Base-by-base conservation (phyloP, 2,113 vertebrate genomes). In the Perca schrenkii region DNA sequence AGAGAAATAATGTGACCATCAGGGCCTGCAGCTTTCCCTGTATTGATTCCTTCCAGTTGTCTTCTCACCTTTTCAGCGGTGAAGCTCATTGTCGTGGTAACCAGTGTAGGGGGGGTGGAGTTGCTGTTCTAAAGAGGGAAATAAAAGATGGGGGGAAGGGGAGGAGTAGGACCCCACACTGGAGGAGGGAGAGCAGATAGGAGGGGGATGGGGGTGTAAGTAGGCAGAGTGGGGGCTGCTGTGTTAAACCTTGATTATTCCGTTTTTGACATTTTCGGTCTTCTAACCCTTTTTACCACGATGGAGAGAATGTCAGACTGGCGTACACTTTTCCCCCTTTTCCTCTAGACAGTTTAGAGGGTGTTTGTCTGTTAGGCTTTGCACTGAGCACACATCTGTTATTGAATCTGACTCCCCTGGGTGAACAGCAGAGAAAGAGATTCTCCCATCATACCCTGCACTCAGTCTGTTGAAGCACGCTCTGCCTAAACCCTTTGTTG, bases 301-400 rank as follows among this genome's bases (percentile, higher is more conserved):
- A 70, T 0, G 0, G 21, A 49, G 40, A 40, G 79, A 84, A 82
- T 85, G 25, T 75, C 81, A 79, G 0, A 68, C 15, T 40, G 11
- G 28, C 31, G 40, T 7, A 11, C 11, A 52, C 10, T 62, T 57
- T 46, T 0, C 40, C 0, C 22, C 63, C 40, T 40, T 74, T 66
- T 62, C 36, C 46, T 46, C 28, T 54, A n/a, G 52, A 70, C 22
- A 34, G 8, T 62, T 67, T 13, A 0, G 12, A 66, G 0, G 53
- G 40, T 77, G 70, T 80, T 86, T 79, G 56, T 72, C 2, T 34
- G 66, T 64, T 70, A 74, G 85, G 65, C 72, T 81, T 60, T 63
- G 54, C n/a, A 8, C 54, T 70, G 60, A 87, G 40, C 54, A 43
- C 53, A 76, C 68, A 71, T 77, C 62, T 75, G 31, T 62, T 73